Base-by-base conservation (phyloP, 2,797 vertebrate species). In the Antrozous pallidus region DNA sequence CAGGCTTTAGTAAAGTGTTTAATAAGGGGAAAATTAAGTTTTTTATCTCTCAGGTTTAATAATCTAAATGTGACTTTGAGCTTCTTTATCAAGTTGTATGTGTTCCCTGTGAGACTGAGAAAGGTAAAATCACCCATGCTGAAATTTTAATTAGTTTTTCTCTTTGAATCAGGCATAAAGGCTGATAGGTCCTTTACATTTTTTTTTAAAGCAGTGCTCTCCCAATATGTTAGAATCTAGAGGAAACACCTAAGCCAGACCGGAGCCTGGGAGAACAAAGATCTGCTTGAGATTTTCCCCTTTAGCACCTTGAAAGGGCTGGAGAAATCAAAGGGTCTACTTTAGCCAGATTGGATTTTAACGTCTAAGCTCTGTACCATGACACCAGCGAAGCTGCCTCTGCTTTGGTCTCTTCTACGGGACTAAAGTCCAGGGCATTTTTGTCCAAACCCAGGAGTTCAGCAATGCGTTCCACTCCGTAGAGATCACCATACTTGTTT, bases 401-500 rank as follows among this genome's bases (percentile, higher is more conserved):
- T 75, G 98, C 97, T 92, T 99, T 98, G 0, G 98, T 98, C 97
- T 99, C 99, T 98, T 99, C 99, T 10, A 99, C 98, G 1, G 99
- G 99, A 97, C 99, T 99, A 97, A 99, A 99, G 97, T 99, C 99
- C 87, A 99, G 98, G 74, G 99, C 99, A 38, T 98, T 99, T 98
- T 99, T 99, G 95, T 99, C 99, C 98, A 99, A 97, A 42, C 99
- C 99, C 96, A 99, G 94, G 94, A 99, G 98, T 98, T 99, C 99
- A 74, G 99, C 99, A 73, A 99, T 99, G 96, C 99, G 98, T 97
- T 99, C 99, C 12, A 99, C 99, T 97, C 99, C 99, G 0, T 99
- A 99, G 93, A 99, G 98, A 91, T 99, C 99, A 47, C 99, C 99
- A 0, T 99, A 99, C 95, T 99, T 99, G 97, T 99, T 99, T 97